Base-by-base conservation (phyloP, 2,888 invertebrate genomes). In the Lamellibrachia columna region DNA sequence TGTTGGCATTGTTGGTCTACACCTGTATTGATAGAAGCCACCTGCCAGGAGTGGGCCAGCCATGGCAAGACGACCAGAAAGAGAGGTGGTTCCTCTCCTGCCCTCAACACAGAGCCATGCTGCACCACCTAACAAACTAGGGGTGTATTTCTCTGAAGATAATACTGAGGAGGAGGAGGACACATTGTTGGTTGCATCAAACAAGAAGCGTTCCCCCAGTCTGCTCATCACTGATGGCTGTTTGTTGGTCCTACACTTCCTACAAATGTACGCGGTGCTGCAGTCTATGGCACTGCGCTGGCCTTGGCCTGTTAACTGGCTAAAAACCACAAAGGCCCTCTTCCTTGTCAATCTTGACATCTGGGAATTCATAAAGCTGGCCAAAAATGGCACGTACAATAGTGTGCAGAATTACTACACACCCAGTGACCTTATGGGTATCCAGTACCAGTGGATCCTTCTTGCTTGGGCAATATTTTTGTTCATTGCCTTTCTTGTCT, bases 231-330 rank as follows among this genome's bases (percentile, higher is more conserved):
- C 94, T 53, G 96, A 96, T 93, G 94, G 94, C 6, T 52, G 94
- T 58, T 94, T 96, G 7, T 92, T 95, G 22, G 93, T 94, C 15
- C 40, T 96, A 11, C 95, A 95, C 90, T 94, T 94, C 90, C 93
- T 95, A 7, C 96, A 96, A 93, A 93, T 96, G n/a, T 94, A 95
- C 91, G 95, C 95, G 7, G 91, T 96, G 53, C 93, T 95, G 40
- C 95, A 96, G 93, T 95, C 95, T 7, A 95, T 96, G 95, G 94
- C 95, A n/a, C 93, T 96, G 40, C 94, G 95, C 92, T 96, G 96
- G 96, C 94, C 95, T 0, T 96, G 94, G 94, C 95, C 96, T 52
- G 93, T 94, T 53, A 92, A 93, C 15, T 96, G 95, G 95, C 90
- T 96, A 15, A 92, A 93, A 22, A 93, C 93, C 53, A 93, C 95